Base-by-base conservation (phyloP, 2,888 invertebrate genomes). In the Caenorhabditis sp. region DNA sequence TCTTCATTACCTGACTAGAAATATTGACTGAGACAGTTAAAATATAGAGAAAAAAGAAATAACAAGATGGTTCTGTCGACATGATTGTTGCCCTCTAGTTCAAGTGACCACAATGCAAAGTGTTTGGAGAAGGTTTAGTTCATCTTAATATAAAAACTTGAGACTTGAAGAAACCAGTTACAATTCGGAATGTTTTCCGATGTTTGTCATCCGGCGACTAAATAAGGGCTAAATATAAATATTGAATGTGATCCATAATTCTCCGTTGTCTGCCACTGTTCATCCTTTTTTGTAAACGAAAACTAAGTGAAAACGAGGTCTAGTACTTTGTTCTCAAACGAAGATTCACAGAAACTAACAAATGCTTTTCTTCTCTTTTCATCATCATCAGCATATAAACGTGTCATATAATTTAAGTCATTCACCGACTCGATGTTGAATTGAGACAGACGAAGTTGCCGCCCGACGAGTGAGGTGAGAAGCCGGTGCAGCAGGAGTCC, bases 361-460 rank as follows among this genome's bases (percentile, higher is more conserved):
- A 54, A 47, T 63, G 73, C 63, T 35, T 54, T 75, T 38, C 54
- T 41, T 51, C 66, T 47, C 58, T 47, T 35, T 74, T 61, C 49
- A 61, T 12, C 24, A 49, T 19, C 41, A 56, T 31, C 16, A 22
- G 26, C 28, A 63, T 51, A 16, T 44, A 56, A 70, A 73, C 54
- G 75, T 74, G 47, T 54, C 41, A 56, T 41, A 75, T 56, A 75
- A 68, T 19, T 31, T 68, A 59, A 16, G 24, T 6, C 8, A 38
- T 10, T 73, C 31, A 54, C 8, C 54, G 35, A 35, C 31, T 22
- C 0, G 63, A 7, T 54, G 54, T 54, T 26, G 26, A 16, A n/a
- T 26, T n/a, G 58, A 82, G 72, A 69, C 87, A 87, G 38, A 85
- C 80, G 72, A 88, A 87, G 51, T 77, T 77, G 41, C 87, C 87